phyloP scores from a whole-genome alignment of 2,113 vertebrate genomes.

The Upupa epops region DNA sequence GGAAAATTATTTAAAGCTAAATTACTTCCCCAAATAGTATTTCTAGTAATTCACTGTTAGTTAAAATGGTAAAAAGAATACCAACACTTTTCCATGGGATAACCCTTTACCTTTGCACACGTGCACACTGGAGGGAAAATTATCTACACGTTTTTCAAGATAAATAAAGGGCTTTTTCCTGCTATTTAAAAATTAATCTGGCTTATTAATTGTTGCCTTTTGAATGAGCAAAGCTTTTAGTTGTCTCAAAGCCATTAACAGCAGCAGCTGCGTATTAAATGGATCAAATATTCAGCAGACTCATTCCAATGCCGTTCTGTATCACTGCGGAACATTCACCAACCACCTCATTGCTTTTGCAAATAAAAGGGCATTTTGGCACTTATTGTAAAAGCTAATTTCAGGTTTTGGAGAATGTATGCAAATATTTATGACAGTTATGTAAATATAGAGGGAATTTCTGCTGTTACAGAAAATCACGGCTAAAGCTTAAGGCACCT shows the following conservation, averaged over 20 bases:
- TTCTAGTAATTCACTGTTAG: background rate
- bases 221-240: constrained; percentile 54
- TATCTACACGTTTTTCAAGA: background rate
- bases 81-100: background rate
- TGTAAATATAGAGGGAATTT: background rate
- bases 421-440: background rate
- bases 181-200: constrained; percentile 17
- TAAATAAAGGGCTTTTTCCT: background rate
- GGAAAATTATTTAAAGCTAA: background rate
- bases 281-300: constrained; percentile 46
- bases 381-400: constrained; percentile 5
- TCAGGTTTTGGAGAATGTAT: background rate
- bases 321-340: background rate
- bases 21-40: background rate
- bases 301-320: background rate
- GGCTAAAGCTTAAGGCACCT: background rate
- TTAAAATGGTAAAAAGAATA: background rate
- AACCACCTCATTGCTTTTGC: background rate
- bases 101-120: background rate
- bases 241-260: constrained; percentile 38
- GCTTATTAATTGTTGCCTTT: constrained; percentile 51
- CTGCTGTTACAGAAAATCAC: background rate
- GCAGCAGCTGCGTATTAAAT: background rate
- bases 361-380: background rate
- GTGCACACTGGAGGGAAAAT: background rate